Conservation (phyloP, 2,113 vertebrate genomes). For the Thermophis baileyi region DNA sequence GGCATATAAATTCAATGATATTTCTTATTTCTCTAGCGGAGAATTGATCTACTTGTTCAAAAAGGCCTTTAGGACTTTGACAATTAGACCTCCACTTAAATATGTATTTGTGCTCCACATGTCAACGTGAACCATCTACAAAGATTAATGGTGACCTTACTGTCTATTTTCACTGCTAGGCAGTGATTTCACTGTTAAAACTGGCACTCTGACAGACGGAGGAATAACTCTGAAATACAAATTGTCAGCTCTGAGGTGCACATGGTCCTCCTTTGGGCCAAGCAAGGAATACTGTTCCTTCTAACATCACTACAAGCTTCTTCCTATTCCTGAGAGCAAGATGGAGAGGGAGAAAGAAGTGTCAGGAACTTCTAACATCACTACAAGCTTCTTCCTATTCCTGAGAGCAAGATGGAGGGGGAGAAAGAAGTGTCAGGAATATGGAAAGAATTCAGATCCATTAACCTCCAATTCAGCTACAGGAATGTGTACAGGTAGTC, state of each 20-base stretch:
- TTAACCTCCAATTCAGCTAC: neutral
- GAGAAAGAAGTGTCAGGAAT: neutral
- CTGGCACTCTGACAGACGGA: neutral
- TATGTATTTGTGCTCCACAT: neutral
- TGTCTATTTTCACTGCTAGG: neutral
- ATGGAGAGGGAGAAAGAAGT: neutral
- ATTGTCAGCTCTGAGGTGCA: conserved; percentile 25
- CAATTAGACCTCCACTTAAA: neutral
- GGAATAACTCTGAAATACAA: neutral
- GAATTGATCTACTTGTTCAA: neutral
- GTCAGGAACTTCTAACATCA: neutral
- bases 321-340: neutral
- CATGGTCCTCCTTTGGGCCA: neutral
- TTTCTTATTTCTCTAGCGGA: neutral
- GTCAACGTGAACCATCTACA: neutral
- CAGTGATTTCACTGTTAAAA: neutral
- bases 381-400: neutral
- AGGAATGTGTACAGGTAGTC: neutral
- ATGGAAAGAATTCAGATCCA: neutral
- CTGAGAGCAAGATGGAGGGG: neutral
- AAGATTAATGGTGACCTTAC: neutral
- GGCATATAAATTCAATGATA: neutral
- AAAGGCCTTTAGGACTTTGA: neutral
- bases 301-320: neutral
- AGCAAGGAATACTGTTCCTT: neutral